Percentiles rank a stretch among this genome's conserved stretches.
Evolutionary conservation across 2,113 vertebrate genomes (phyloP).

Genomic region (Leptodactylus fuscus): DNA sequence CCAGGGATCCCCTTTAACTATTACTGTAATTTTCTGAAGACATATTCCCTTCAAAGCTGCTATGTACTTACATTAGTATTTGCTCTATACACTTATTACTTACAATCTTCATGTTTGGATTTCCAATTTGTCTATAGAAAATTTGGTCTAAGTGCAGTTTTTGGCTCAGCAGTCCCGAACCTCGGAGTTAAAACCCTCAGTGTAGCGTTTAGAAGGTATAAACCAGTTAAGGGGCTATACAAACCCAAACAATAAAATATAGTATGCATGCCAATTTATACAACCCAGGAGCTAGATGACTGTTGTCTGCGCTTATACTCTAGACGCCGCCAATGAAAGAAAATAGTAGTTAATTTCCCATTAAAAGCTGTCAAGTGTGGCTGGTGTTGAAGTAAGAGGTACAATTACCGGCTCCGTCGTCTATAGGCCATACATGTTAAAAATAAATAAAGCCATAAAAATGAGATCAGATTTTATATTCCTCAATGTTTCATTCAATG

Average conservation of each 20-base stretch:
- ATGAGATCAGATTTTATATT: background rate
- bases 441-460: background rate
- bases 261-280: background rate
- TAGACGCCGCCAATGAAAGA: slow-evolving; percentile 5
- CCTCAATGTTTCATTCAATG: background rate
- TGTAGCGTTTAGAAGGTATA: background rate
- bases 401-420: background rate
- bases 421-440: background rate
- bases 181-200: background rate
- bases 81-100: background rate
- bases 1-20: too few relatives aligned
- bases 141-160: too few relatives aligned
- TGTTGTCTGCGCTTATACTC: background rate
- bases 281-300: background rate
- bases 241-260: background rate
- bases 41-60: background rate
- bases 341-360: slow-evolving; percentile 2
- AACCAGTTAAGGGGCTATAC: background rate
- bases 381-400: background rate
- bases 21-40: too few relatives aligned
- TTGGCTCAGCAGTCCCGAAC: background rate
- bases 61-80: too few relatives aligned
- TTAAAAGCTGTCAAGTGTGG: slow-evolving; percentile 11
- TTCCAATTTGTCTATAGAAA: too few relatives aligned
- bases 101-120: too few relatives aligned